Base-by-base conservation (phyloP, 2,888 invertebrate species). In the Rhaphigaster nebulosa region DNA sequence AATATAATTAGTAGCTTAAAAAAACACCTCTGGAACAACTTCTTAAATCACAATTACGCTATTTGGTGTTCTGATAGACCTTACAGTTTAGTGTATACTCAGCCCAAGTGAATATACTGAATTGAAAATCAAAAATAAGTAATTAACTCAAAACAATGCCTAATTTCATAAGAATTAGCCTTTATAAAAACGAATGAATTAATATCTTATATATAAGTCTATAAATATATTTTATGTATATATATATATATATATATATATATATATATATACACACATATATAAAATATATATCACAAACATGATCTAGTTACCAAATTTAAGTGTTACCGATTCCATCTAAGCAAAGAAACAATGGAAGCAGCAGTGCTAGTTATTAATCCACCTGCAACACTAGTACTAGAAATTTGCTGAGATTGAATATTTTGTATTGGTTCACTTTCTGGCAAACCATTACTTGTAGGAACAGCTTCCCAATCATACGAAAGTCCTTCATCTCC, bases 331-430 rank as follows among this genome's bases (percentile, higher is more conserved):
- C 89, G 65, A 76, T 89, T 89, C 89, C 89, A 89, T 23, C 89
- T 76, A 23, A 91, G 54, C 54, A 89, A 50, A 50, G 97, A 97
- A 87, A 96, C 96, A 92, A 98, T 95, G 92, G 97, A 96, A 91
- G 97, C 97, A 90, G 97, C 97, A 50, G 97, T 97, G 93, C 97
- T 97, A 91, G 96, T 96, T 93, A 97, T 96, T 41, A 97, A 95
- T 90, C 97, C 96, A 52, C 96, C 96, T 76, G 96, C 96, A 92
- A 96, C 95, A 94, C 96, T 95, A 92, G 94, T 93, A 80, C 91
- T 91, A 29, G 92, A 92, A 65, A 92, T 91, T 84, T 92, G 92
- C 60, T 91, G 92, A 41, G 65, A 65, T 65, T 88, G 88, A 23
- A 41, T 65, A 45, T 65, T 88, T 54, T 65, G 88, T 1, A 65